phyloP scores from a whole-genome alignment of 2,888 invertebrate genomes.

The Drosophila nr. fundita region DNA sequence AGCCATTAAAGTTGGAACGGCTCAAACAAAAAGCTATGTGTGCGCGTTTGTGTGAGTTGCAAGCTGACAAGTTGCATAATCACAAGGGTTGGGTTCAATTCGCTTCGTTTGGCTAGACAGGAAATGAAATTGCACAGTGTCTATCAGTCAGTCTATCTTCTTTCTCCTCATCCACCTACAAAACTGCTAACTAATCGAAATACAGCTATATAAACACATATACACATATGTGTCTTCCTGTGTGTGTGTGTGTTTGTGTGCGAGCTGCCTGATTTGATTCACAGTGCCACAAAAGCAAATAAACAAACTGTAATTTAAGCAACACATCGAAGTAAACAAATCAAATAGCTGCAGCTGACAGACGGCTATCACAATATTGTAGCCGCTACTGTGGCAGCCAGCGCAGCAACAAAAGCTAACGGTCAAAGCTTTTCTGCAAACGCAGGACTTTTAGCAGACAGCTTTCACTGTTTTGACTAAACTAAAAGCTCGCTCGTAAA shows the following conservation, averaged over 20 bases:
- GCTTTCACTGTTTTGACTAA: conserved; percentile 21
- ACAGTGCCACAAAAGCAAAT: conserved; percentile 40
- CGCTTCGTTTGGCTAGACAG: conserved; percentile 60
- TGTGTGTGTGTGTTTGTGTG: conserved; percentile 5
- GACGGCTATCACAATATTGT: conserved; percentile 27
- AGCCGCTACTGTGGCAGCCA: conserved; percentile 39
- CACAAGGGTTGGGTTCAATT: conserved; percentile 51
- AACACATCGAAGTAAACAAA: conserved; percentile 61
- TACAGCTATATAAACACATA: background rate
- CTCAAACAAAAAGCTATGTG: conserved; percentile 40
- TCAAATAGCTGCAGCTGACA: conserved; percentile 19
- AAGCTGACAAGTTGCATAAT: conserved; percentile 59
- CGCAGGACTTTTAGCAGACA: conserved; percentile 41
- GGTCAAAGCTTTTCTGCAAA: conserved; percentile 18
- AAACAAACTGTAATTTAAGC: conserved; percentile 48
- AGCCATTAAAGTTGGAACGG: conserved; percentile 22
- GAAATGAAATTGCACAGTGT: conserved; percentile 64
- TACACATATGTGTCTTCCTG: background rate
- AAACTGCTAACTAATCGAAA: conserved; percentile 46
- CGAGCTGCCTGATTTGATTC: conserved; percentile 24
- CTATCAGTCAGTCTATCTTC: conserved; percentile 2
- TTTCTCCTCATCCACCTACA: background rate
- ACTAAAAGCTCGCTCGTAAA: conserved; percentile 20
- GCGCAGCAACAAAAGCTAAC: conserved; percentile 34
- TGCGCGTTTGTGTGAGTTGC: conserved; percentile 24